These are phyloP conservation scores for Oriolus oriolus DNA, from an alignment of 2,113 vertebrate genomes.

Conservation along the genomic window DNA sequence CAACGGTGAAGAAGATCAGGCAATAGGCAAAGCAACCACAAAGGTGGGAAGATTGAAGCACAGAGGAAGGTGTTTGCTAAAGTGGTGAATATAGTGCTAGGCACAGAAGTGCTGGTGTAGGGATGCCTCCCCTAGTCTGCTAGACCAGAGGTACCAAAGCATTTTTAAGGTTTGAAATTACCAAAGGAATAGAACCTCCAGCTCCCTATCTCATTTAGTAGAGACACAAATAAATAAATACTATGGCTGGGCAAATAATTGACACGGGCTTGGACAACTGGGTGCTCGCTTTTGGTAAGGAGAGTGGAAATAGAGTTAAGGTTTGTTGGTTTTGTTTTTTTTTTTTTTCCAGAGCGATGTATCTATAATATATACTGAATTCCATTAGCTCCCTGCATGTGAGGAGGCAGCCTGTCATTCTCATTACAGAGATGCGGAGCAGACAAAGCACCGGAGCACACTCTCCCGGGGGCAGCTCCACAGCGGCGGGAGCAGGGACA, in stretches of 20 bases:
- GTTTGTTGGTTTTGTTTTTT: too few species aligned
- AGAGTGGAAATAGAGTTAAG: too few species aligned
- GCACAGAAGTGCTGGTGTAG: background rate
- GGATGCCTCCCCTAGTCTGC: background rate
- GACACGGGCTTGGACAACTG: background rate
- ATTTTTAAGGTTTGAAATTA: background rate
- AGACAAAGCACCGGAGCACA: background rate
- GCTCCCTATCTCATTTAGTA: background rate
- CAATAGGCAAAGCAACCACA: background rate
- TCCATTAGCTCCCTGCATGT: background rate
- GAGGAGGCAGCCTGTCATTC: background rate
- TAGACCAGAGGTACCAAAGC: background rate
- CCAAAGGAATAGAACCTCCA: too few species aligned
- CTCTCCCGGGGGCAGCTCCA: accelerated
- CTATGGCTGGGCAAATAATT: background rate
- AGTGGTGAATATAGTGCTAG: accelerated
- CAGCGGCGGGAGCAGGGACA: background rate
- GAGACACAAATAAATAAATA: background rate
- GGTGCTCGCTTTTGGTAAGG: background rate
- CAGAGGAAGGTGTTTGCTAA: background rate
- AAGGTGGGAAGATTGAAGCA: background rate
- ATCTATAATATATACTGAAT: background rate
- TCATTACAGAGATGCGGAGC: background rate
- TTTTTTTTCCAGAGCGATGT: background rate
- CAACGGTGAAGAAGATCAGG: accelerated